Base-by-base conservation (phyloP, 2,888 invertebrate genomes). In the Abscondita cerata region DNA sequence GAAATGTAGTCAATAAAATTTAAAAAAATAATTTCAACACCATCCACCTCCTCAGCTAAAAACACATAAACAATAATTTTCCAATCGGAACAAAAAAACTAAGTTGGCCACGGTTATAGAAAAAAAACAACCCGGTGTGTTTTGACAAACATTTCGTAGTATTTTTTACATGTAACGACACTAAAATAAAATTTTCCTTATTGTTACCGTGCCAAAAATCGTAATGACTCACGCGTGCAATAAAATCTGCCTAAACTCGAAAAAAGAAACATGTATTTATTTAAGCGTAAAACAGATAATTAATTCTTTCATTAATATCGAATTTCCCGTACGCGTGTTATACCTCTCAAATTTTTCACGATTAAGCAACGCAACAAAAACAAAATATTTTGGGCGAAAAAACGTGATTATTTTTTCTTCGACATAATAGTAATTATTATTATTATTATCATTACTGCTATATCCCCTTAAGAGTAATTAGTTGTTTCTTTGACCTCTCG, bases 401-500 rank as follows among this genome's bases (percentile, higher is more conserved):
- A 25, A 52, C 25, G 25, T 25, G 6, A 6, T 25, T 25, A 4
- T 25, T 25, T 25, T 25, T 6, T 6, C 25, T 25, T 25, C 6
- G 2, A 4, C 6, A 25, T 25, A 4, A 25, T 25, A 6, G 6
- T 25, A 4, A 25, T 25, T 25, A 25, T 25, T 25, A 6, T 25
- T 25, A 25, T 25, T 25, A 25, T 52, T 53, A 44, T 38, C 52
- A 52, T 31, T 59, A n/a, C n/a, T n/a, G n/a, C n/a, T n/a, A n/a
- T n/a, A n/a, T n/a, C 51, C 13, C 46, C 34, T 58, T 40, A 18
- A 44, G 34, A 47, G 57, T 58, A 62, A 62, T 62, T 62, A 62
- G 62, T 62, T 47, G 57, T 61, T 61, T 61, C 61, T 61, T 61
- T 61, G 61, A 61, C 61, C 61, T 44, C 52, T 56, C 20, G 16